phyloP scores from a whole-genome alignment of 2,113 vertebrate species.

The Poecilia latipinna region DNA sequence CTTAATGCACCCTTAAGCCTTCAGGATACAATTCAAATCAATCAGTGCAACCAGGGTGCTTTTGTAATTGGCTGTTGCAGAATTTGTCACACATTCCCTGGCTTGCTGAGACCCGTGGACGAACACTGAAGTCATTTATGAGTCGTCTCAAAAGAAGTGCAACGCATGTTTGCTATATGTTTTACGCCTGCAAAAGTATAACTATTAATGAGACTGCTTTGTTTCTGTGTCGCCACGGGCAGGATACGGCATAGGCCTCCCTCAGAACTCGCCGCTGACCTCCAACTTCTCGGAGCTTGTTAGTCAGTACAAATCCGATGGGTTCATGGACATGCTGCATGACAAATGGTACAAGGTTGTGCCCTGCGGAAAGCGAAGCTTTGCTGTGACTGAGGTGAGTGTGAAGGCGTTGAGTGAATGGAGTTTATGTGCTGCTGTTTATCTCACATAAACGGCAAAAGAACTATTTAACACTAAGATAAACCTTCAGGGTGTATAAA shows the following conservation, averaged over 20 bases:
- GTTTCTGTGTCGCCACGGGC: constrained; percentile 33
- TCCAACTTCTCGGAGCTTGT: constrained; percentile 97
- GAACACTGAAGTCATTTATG: constrained; percentile 1
- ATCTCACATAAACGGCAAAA: not conserved
- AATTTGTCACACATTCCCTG: constrained; percentile 35
- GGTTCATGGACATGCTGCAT: constrained; percentile 97
- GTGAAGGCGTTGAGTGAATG: not conserved
- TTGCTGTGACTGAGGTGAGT: constrained; percentile 93
- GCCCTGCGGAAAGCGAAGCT: constrained; percentile 96
- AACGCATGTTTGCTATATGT: not conserved
- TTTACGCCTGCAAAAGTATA: constrained; percentile 8
- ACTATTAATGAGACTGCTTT: constrained; percentile 11
- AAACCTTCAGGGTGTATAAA: not conserved
- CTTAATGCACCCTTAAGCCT: constrained; percentile 69
- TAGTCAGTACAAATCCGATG: constrained; percentile 97
- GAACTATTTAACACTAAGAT: not conserved
- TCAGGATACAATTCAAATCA: constrained; percentile 52
- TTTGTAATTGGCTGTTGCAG: constrained; percentile 46
- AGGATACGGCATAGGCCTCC: constrained; percentile 98
- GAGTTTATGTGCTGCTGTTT: not conserved
- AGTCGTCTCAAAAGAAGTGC: not conserved
- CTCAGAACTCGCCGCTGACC: constrained; percentile 93
- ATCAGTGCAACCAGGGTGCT: constrained; percentile 45
- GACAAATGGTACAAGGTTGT: constrained; percentile 99
- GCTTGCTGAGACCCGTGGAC: constrained; percentile 9